Percentiles rank a stretch among this genome's conserved stretches.
Conservation (phyloP, 2,797 vertebrate genomes). For the Sparus aurata region DNA sequence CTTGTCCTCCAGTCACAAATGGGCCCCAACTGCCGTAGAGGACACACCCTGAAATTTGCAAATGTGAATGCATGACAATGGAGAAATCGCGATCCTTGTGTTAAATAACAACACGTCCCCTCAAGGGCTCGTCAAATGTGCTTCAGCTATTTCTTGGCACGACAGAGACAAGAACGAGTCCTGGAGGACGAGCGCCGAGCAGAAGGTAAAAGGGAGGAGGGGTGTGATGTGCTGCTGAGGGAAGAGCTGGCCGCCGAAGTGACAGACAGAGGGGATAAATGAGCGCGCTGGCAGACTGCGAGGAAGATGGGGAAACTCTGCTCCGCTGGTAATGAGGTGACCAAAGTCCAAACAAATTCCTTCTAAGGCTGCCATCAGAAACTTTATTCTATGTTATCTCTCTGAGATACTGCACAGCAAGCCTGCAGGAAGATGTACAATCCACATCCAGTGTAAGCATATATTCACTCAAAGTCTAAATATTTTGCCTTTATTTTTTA, state of each 20-base stretch:
- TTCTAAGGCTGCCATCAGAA: conserved; percentile 44
- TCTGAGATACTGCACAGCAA: conserved; percentile 7
- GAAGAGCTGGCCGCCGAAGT: conserved; percentile 51
- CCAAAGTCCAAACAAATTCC: conserved; percentile 38
- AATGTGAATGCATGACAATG: conserved; percentile 31
- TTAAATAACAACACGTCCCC: conserved; percentile 34
- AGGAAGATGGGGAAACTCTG: conserved; percentile 54
- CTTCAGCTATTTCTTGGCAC: conserved; percentile 39
- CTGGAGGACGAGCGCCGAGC: conserved; percentile 41
- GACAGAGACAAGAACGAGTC: conserved; percentile 23
- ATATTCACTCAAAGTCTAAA: background rate
- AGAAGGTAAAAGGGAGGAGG: conserved; percentile 35
- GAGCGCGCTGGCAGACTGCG: conserved; percentile 49
- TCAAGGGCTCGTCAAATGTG: conserved; percentile 23
- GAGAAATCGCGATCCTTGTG: conserved; percentile 17
- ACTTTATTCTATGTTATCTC: conserved; percentile 16
- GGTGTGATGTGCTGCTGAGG: conserved; percentile 31
- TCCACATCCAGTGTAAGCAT: background rate
- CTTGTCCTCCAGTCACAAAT: conserved; percentile 18
- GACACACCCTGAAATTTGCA: conserved; percentile 33
- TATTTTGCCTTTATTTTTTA: background rate
- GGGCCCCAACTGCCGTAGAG: background rate
- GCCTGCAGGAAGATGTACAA: conserved; percentile 10
- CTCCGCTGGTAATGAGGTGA: conserved; percentile 66
- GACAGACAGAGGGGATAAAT: conserved; percentile 60